phyloP scores from a whole-genome alignment of 2,797 vertebrate species.

The Eupleurogrammus muticus region DNA sequence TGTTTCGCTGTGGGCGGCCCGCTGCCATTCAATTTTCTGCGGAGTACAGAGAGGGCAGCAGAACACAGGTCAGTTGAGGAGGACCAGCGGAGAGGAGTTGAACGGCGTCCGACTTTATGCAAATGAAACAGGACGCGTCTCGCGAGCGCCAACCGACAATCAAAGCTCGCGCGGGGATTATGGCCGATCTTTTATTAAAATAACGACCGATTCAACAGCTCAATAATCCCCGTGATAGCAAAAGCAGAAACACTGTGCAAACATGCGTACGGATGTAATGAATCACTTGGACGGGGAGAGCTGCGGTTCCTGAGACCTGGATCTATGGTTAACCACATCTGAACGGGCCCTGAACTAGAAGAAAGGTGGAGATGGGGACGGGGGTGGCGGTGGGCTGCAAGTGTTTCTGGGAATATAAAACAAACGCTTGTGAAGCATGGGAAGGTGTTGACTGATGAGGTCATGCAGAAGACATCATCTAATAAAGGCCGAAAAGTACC shows the following conservation, averaged over 20 bases:
- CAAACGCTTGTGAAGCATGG: slow-evolving; percentile 66
- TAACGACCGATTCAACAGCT: slow-evolving; percentile 28
- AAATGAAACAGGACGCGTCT: slow-evolving; percentile 42
- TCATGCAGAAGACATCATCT: slow-evolving; percentile 72
- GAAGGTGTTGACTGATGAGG: slow-evolving; percentile 72
- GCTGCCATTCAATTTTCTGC: slow-evolving; percentile 65
- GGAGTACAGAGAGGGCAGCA: slow-evolving; percentile 41
- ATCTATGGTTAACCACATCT: slow-evolving; percentile 77
- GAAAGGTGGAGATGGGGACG: slow-evolving; percentile 50
- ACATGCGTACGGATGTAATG: slow-evolving; percentile 57
- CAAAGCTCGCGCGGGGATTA: slow-evolving; percentile 36
- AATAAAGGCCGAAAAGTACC: slow-evolving; percentile 62
- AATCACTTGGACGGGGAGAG: slow-evolving; percentile 68
- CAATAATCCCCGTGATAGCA: slow-evolving; percentile 44
- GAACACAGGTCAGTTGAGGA: slow-evolving; percentile 41
- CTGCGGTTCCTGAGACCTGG: slow-evolving; percentile 62
- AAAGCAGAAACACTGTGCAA: slow-evolving; percentile 46
- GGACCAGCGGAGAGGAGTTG: slow-evolving; percentile 34
- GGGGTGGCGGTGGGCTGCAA: slow-evolving; percentile 40
- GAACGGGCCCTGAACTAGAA: slow-evolving; percentile 52
- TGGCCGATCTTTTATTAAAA: slow-evolving; percentile 44
- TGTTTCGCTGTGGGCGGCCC: slow-evolving; percentile 68
- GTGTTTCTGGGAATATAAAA: slow-evolving; percentile 76
- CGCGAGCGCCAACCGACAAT: slow-evolving; percentile 20
- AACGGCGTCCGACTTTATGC: slow-evolving; percentile 41